Conservation (phyloP, 2,888 invertebrate species). For the Enchytraeus crypticus region DNA sequence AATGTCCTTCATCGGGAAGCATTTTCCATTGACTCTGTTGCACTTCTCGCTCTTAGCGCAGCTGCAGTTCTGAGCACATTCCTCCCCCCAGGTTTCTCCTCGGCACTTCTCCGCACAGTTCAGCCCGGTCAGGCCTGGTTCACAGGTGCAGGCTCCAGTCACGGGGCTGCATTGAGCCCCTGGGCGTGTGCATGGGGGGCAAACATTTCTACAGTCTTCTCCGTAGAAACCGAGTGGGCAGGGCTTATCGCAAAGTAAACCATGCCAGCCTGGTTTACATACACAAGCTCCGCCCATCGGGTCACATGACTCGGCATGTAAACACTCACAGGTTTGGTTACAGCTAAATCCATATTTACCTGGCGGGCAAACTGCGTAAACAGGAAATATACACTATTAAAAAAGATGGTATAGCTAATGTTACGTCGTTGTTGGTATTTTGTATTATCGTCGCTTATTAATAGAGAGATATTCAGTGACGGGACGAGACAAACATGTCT, state of each 20-base stretch:
- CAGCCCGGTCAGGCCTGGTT: conserved; percentile 35
- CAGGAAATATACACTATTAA: conserved; percentile 24
- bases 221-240: conserved; percentile 20
- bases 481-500: too few relatives aligned
- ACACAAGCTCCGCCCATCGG: conserved; percentile 42
- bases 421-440: too few relatives aligned
- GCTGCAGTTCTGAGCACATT: too few relatives aligned
- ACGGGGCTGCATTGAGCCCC: conserved; percentile 10
- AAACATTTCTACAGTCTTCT: conserved; percentile 33
- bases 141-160: conserved; percentile 27
- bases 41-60: too few relatives aligned
- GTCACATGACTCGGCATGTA: conserved; percentile 40
- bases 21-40: too few relatives aligned
- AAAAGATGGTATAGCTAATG: too few relatives aligned
- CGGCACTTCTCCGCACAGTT: conserved; percentile 35
- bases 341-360: conserved; percentile 35
- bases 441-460: too few relatives aligned
- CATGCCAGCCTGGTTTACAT: conserved; percentile 50
- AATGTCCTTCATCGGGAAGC: too few relatives aligned
- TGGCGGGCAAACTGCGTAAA: conserved; percentile 25
- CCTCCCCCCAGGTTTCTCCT: too few relatives aligned
- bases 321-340: conserved; percentile 52
- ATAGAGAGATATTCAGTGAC: too few relatives aligned
- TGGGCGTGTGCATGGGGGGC: too few relatives aligned
- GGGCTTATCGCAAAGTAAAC: conserved; percentile 61